phyloP scores from a whole-genome alignment of 1,140 invertebrate species.

The Cecropterus lyciades region DNA sequence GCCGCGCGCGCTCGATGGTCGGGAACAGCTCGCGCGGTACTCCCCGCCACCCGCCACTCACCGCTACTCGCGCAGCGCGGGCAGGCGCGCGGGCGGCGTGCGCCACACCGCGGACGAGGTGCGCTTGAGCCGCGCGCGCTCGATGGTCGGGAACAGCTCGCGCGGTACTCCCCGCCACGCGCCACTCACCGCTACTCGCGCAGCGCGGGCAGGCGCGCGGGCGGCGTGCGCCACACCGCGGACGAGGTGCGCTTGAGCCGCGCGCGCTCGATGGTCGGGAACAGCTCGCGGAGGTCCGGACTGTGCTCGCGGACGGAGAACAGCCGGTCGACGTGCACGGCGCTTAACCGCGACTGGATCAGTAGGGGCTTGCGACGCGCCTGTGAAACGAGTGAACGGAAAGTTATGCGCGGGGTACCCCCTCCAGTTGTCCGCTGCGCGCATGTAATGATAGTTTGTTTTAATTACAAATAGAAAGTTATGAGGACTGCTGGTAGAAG shows the following conservation, averaged over 20 bases:
- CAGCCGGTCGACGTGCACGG: slow-evolving; percentile 80
- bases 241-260: slow-evolving; percentile 89
- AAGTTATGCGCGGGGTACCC: no score
- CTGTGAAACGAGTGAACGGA: no score
- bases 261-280: slow-evolving; percentile 86
- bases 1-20: slow-evolving; percentile 85
- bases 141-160: slow-evolving; percentile 87
- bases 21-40: slow-evolving; percentile 86
- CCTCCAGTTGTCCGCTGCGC: no score
- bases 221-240: slow-evolving; percentile 88
- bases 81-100: slow-evolving; percentile 82
- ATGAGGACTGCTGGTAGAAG: no score
- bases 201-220: slow-evolving; percentile 55
- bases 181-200: not conserved
- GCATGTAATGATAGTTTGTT: no score
- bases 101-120: slow-evolving; percentile 90
- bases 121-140: slow-evolving; percentile 86
- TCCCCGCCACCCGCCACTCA: no score
- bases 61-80: not conserved
- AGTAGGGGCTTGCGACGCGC: slow-evolving; percentile 38
- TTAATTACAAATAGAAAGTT: no score
- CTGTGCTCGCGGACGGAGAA: slow-evolving; percentile 87
- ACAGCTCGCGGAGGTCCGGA: slow-evolving; percentile 87
- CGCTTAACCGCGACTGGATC: slow-evolving; percentile 35
- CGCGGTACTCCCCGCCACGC: slow-evolving; percentile 28